Evolutionary conservation across 2,888 invertebrate species (phyloP).

Genomic region (Calameuta filiformis): DNA sequence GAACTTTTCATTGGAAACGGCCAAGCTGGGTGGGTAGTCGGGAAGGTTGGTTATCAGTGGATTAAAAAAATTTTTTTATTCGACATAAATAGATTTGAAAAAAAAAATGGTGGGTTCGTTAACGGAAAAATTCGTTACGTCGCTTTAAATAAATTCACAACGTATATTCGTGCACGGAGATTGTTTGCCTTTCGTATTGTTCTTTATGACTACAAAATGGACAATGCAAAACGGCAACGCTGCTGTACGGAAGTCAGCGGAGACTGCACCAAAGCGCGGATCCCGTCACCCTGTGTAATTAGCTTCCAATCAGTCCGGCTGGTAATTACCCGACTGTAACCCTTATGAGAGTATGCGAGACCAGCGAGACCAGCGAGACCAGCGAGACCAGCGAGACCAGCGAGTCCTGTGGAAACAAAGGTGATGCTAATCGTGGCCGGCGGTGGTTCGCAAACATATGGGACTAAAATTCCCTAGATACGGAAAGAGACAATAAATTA

Average conservation of each 20-base stretch:
- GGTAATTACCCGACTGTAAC: conserved; percentile 5
- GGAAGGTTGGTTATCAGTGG: background rate
- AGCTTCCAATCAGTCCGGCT: conserved; percentile 4
- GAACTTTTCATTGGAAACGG: background rate
- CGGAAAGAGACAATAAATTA: background rate
- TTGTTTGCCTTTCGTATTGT: background rate
- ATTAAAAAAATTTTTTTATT: background rate
- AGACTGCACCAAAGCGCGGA: conserved; percentile 3
- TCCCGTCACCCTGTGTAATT: conserved; percentile 2
- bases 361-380: background rate
- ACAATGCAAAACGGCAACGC: background rate
- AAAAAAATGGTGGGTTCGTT: background rate
- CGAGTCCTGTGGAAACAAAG: background rate
- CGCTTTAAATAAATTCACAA: background rate
- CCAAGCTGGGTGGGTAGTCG: background rate
- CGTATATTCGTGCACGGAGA: background rate
- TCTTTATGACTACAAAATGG: background rate
- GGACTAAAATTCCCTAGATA: background rate
- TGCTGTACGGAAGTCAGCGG: background rate
- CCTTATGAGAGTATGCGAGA: background rate
- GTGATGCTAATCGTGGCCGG: background rate
- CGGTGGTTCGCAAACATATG: background rate
- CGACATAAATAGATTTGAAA: background rate
- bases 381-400: background rate
- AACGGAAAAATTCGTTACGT: background rate